Conservation (phyloP, 2,888 invertebrate genomes). For the Noctua janthina region DNA sequence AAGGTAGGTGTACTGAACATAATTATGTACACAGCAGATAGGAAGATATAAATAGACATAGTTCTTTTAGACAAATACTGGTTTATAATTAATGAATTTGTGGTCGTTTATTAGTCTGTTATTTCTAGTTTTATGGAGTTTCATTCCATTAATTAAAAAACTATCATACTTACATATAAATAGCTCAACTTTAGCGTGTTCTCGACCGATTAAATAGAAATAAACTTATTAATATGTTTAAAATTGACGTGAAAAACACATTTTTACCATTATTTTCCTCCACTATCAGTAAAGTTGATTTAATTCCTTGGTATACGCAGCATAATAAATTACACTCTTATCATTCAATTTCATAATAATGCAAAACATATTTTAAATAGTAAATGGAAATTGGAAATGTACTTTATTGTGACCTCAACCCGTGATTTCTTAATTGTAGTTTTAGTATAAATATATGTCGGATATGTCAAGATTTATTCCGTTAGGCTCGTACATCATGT, state of each 20-base stretch:
- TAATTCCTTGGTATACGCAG: neutral
- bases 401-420: neutral
- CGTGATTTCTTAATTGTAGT: neutral
- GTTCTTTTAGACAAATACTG: slow-evolving; percentile 3
- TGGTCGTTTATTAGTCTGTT: neutral
- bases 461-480: no score
- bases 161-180: neutral
- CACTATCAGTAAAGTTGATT: neutral
- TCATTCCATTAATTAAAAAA: neutral
- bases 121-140: neutral
- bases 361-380: neutral
- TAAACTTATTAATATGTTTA: neutral
- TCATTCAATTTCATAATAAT: neutral
- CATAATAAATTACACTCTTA: neutral
- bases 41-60: neutral
- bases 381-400: no score
- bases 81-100: neutral
- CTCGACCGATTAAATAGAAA: neutral
- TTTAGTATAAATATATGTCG: neutral
- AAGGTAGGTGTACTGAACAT: neutral
- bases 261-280: neutral
- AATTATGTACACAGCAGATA: slow-evolving; percentile 3
- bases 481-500: no score
- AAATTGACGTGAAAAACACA: neutral
- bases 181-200: neutral